Percentiles rank a stretch among this genome's conserved stretches.
Conservation (phyloP, 2,888 invertebrate genomes). For the Athrips mouffetella region DNA sequence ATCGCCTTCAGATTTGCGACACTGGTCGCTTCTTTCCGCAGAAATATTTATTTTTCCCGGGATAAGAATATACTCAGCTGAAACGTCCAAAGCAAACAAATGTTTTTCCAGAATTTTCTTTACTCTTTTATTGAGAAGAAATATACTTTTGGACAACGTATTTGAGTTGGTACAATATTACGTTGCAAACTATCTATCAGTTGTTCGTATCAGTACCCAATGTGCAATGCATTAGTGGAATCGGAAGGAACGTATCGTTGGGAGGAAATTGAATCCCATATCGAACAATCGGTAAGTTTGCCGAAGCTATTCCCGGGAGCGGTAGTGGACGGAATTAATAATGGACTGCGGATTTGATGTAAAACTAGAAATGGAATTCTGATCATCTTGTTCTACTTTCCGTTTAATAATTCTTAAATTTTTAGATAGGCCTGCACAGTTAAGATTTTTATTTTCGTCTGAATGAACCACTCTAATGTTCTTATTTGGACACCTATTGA, state of each 20-base stretch:
- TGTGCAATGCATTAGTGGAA: conserved; percentile 31
- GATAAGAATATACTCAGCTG: neutral
- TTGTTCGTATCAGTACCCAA: neutral
- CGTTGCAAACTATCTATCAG: too few relatives aligned
- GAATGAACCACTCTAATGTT: too few relatives aligned
- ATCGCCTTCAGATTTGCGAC: neutral
- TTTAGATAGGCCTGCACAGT: too few relatives aligned
- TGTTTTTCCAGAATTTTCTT: too few relatives aligned
- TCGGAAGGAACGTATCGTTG: conserved; percentile 37
- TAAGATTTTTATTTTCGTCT: too few relatives aligned
- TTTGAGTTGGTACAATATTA: too few relatives aligned
- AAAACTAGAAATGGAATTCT: conserved; percentile 13
- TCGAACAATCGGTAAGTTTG: conserved; percentile 36
- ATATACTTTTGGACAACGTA: too few relatives aligned
- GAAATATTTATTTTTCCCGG: neutral
- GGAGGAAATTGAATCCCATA: conserved; percentile 46
- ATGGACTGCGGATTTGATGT: conserved; percentile 6
- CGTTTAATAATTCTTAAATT: neutral
- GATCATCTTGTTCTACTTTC: conserved; percentile 6
- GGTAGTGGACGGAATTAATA: conserved; percentile 13
- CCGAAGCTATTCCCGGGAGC: conserved; percentile 22
- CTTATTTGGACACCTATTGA: too few relatives aligned
- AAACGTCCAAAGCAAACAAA: too few relatives aligned
- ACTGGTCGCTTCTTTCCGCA: neutral
- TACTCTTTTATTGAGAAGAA: too few relatives aligned